Conservation (phyloP, 2,888 invertebrate genomes). For the Dryomyza anilis region DNA sequence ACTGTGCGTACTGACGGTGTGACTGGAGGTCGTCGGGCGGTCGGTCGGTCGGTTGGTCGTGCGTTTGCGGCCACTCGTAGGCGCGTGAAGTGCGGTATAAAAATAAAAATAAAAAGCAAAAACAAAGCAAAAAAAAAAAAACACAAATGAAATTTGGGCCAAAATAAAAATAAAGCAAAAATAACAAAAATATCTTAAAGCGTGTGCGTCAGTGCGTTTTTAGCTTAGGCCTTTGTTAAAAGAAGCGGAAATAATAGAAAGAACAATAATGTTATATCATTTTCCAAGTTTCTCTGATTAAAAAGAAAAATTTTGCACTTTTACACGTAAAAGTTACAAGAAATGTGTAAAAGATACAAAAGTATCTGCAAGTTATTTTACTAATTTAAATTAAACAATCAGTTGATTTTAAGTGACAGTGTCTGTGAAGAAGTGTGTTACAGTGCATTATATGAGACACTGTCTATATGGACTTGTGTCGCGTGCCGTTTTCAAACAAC, state of each 20-base stretch:
- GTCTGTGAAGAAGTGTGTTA: too few relatives aligned
- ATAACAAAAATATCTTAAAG: too few relatives aligned
- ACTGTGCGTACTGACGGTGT: background rate
- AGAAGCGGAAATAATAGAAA: too few relatives aligned
- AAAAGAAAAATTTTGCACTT: too few relatives aligned
- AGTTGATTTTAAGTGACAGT: too few relatives aligned
- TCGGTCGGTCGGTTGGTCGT: background rate
- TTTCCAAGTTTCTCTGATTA: too few relatives aligned
- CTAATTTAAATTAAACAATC: too few relatives aligned
- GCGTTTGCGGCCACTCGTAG: background rate
- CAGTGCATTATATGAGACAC: background rate
- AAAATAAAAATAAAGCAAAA: background rate
- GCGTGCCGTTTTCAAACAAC: background rate
- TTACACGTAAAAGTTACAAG: too few relatives aligned
- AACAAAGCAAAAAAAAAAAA: background rate
- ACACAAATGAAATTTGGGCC: background rate
- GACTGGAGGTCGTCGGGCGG: background rate
- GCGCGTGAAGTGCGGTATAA: background rate
- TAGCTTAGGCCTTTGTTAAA: too few relatives aligned
- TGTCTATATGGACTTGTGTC: background rate
- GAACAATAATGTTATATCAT: too few relatives aligned
- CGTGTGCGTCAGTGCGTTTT: background rate
- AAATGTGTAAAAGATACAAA: too few relatives aligned
- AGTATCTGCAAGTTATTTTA: too few relatives aligned
- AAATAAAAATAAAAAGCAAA: background rate